Base-by-base conservation (phyloP, 2,797 vertebrate genomes). In the Phalanger gymnotis region DNA sequence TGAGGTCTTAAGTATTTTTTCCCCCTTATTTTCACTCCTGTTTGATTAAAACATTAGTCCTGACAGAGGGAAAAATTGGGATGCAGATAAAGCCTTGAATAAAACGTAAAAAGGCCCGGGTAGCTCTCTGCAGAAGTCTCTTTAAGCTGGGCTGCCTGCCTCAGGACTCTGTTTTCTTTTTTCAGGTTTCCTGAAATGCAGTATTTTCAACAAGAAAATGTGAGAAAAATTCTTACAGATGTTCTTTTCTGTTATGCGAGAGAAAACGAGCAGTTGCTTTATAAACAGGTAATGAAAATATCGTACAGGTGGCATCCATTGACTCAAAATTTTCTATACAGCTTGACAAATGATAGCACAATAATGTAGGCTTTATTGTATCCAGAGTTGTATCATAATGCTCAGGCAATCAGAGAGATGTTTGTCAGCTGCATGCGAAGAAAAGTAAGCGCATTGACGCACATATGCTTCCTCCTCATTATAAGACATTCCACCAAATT, bases 191-290 rank as follows among this genome's bases (percentile, higher is more conserved):
- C 99, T 95, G 99, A 99, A 99, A 99, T 99, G 98, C 99, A 99
- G 95, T 99, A 99, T 99, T 99, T 99, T 98, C 99, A 99, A 98
- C 99, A 99, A 95, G 99, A 99, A 93, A 99, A 99, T 91, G 99
- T 99, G 97, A 99, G 99, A 98, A 99, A 99, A 96, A 99, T 99
- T 98, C 99, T 99, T 99, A 99, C 99, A 90, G 99, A 99, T 99
- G 99, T 99, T 98, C 99, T 99, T 92, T 99, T 99, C 99, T 99
- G 99, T 98, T 99, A 99, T 0, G 99, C 99, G 98, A 99, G 99
- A 99, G 99, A 99, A 98, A 99, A 99, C 56, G 99, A 99, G 96
- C 99, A 99, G 98, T 99, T 99, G 97, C 99, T 99, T 97, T 99
- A 99, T 99, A 99, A 99, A 98, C 99, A 99, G 99, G 99, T 99